Base-by-base conservation (phyloP, 2,888 invertebrate species). In the Odontocerum albicorne region DNA sequence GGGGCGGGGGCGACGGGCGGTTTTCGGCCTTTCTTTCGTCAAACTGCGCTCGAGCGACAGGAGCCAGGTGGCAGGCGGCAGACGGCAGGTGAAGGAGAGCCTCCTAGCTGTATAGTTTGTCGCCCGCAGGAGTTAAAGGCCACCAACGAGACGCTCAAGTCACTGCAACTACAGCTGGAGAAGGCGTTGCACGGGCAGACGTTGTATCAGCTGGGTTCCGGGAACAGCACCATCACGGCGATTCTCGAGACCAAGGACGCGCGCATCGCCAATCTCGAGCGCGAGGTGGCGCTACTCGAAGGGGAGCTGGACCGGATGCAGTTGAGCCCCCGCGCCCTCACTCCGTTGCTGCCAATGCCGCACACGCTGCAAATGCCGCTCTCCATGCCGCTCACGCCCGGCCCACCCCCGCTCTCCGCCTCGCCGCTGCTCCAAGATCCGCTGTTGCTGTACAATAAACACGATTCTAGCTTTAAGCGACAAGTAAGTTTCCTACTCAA, bases 181-280 rank as follows among this genome's bases (percentile, higher is more conserved):
- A 82, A 87, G 69, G 85, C 85, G 72, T 73, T 80, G 70, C 65
- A 64, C 61, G 79, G 81, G 63, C 87, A 83, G 69, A 81, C 81
- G 62, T 80, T 82, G 65, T 77, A 81, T 70, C 82, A 81, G 65
- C 57, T 57, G 52, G 57, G 57, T 19, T 69, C 71, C 16, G 76
- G 76, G 65, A 76, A 76, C 66, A 87, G 86, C 72, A 87, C 88
- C 65, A 82, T 88, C 73, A 85, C 86, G 65, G 87, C 88, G 67
- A 86, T 88, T 72, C 82, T 89, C 77, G 88, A 88, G 79, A 88
- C 88, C 66, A 87, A 92, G 86, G 92, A 92, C 76, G 88, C 88
- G 68, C 84, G 91, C 73, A 91, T 93, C 73, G 84, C 87, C 70
- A 89, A 88, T 63, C 82, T 94, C 75, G 92, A 94, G 81, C 87